phyloP scores from a whole-genome alignment of 2,888 invertebrate species.

The Macaria notata region DNA sequence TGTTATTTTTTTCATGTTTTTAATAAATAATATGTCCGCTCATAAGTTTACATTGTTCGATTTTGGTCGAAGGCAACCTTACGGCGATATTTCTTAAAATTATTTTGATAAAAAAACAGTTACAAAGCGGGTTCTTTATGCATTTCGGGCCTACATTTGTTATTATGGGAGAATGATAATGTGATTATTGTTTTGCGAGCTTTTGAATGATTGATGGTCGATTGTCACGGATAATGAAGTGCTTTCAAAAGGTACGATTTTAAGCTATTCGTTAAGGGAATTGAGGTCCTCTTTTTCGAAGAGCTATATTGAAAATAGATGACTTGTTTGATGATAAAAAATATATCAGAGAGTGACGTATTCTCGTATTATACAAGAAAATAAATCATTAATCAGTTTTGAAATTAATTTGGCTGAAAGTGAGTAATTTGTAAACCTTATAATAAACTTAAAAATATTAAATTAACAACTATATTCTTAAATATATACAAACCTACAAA shows the following conservation, averaged over 20 bases:
- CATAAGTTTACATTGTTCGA: conserved; percentile 79
- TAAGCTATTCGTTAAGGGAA: conserved; percentile 44
- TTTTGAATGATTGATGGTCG: conserved; percentile 72
- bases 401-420: too few relatives aligned
- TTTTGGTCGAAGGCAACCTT: conserved; percentile 60
- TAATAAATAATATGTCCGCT: conserved; percentile 77
- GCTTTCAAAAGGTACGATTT: conserved; percentile 60
- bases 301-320: conserved; percentile 19
- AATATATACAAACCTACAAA: too few relatives aligned
- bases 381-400: too few relatives aligned
- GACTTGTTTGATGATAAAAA: conserved; percentile 22
- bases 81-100: conserved; percentile 73
- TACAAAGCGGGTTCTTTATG: conserved; percentile 76
- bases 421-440: too few relatives aligned
- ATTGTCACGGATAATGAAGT: conserved; percentile 77
- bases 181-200: conserved; percentile 81
- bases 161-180: conserved; percentile 80
- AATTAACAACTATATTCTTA: too few relatives aligned
- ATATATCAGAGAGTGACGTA: not conserved
- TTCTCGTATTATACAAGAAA: too few relatives aligned
- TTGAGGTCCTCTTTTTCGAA: conserved; percentile 21
- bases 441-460: too few relatives aligned
- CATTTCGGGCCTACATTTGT: conserved; percentile 74
- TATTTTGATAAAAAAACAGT: conserved; percentile 58
- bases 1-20: conserved; percentile 73